A percentile compares a stretch with the other conserved stretches of the same genome.
These are phyloP conservation scores for Vidua macroura DNA, from an alignment of 2,113 vertebrate species.

Conservation along the genomic window DNA sequence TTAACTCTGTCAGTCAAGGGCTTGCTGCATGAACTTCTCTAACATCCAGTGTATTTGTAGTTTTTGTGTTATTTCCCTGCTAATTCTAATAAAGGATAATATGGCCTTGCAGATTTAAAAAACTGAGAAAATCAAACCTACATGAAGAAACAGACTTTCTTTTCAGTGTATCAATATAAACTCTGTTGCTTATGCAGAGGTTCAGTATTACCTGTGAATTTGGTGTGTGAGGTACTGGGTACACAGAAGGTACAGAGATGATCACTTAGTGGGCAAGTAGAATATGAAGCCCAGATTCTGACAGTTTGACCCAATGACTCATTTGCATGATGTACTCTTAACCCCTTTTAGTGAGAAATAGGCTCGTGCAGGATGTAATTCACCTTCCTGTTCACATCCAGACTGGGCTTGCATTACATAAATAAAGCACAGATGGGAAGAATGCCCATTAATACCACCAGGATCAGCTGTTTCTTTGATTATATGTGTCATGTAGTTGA, in stretches of 20 bases:
- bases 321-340: neutral
- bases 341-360: neutral
- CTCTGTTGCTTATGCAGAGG: neutral
- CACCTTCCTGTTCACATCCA: neutral
- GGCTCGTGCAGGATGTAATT: neutral
- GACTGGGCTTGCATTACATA: neutral
- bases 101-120: neutral
- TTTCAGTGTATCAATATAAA: neutral
- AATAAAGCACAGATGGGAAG: neutral
- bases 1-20: neutral
- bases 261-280: neutral
- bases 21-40: neutral
- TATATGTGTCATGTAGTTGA: neutral
- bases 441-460: neutral
- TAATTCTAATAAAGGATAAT: neutral
- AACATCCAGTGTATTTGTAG: neutral
- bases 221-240: neutral
- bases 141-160: neutral
- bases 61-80: neutral
- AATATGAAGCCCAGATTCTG: neutral
- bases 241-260: neutral
- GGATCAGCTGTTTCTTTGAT: neutral
- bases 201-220: neutral
- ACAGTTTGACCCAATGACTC: neutral
- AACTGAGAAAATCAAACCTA: neutral